Conservation (phyloP, 2,113 vertebrate species). For the Psettodes erumei region DNA sequence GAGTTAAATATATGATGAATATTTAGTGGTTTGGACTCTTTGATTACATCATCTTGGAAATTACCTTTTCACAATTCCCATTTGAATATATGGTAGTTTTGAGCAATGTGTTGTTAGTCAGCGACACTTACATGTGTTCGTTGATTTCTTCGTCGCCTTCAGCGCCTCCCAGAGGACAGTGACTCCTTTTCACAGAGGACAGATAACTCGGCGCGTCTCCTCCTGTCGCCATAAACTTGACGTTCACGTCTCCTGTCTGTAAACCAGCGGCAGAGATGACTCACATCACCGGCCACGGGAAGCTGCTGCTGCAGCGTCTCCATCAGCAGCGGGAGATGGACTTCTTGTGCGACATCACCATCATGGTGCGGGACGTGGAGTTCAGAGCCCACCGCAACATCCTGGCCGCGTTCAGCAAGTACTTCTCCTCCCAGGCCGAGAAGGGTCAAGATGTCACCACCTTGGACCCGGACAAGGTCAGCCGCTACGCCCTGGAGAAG, state of each 20-base stretch:
- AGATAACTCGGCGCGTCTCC: background rate
- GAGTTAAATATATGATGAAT: background rate
- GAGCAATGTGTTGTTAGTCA: too few relatives aligned
- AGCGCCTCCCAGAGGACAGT: background rate
- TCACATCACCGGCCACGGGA: constrained; percentile 58
- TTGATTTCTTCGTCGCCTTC: too few relatives aligned
- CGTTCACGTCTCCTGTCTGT: background rate
- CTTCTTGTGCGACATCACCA: constrained; percentile 77
- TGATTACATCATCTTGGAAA: background rate
- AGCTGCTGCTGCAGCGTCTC: constrained; percentile 74
- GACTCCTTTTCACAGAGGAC: too few relatives aligned
- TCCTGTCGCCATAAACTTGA: too few relatives aligned
- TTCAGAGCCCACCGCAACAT: constrained; percentile 90
- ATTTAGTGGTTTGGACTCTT: background rate
- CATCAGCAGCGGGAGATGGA: constrained; percentile 79
- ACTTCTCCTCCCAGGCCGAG: constrained; percentile 87
- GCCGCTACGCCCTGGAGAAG: constrained; percentile 91
- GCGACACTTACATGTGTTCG: too few relatives aligned
- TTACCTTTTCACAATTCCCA: too few relatives aligned
- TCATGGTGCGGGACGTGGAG: constrained; percentile 75
- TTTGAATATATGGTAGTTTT: too few relatives aligned
- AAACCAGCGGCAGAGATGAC: constrained; percentile 55
- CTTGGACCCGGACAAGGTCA: constrained; percentile 92
- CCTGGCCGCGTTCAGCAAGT: constrained; percentile 94
- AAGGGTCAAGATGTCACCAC: constrained; percentile 83